These are phyloP conservation scores for Atta colombica DNA, from an alignment of 1,140 invertebrate species.

Conservation along the genomic window DNA sequence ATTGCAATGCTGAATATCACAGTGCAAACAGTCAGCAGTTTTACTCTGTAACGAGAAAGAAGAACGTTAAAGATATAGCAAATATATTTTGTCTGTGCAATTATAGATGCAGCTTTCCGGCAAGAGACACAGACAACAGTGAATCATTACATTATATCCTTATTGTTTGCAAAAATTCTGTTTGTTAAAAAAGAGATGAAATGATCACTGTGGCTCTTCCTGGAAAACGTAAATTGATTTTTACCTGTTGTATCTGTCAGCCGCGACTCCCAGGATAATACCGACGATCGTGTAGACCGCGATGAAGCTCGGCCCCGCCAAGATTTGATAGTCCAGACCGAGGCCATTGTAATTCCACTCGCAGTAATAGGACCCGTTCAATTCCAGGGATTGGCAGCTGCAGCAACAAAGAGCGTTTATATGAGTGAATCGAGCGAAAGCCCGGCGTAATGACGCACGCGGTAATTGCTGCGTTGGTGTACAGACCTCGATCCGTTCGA, in stretches of 20 bases:
- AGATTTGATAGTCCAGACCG: constrained; percentile 96
- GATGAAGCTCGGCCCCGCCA: constrained; percentile 97
- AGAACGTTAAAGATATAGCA: no score
- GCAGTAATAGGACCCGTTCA: constrained; percentile 92
- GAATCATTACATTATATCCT: no score
- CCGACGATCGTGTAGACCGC: constrained; percentile 95
- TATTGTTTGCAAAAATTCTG: no score
- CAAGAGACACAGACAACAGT: no score
- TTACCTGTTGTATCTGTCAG: constrained; percentile 91
- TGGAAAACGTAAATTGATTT: neutral
- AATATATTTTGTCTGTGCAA: no score
- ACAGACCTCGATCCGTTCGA: neutral
- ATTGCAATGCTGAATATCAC: constrained; percentile 94
- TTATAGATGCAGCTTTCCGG: neutral
- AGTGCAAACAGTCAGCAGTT: constrained; percentile 92
- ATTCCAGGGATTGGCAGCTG: constrained; percentile 89
- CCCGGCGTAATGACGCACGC: neutral
- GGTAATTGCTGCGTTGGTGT: constrained; percentile 15
- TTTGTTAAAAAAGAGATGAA: no score
- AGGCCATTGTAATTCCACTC: constrained; percentile 97
- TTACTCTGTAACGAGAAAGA: constrained; percentile 88
- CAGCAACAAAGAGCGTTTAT: constrained; percentile 56
- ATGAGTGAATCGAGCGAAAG: neutral
- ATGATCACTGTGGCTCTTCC: no score
- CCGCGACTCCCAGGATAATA: constrained; percentile 93